Conservation (phyloP, 2,113 vertebrate species). For the Dryoscopus gambensis region DNA sequence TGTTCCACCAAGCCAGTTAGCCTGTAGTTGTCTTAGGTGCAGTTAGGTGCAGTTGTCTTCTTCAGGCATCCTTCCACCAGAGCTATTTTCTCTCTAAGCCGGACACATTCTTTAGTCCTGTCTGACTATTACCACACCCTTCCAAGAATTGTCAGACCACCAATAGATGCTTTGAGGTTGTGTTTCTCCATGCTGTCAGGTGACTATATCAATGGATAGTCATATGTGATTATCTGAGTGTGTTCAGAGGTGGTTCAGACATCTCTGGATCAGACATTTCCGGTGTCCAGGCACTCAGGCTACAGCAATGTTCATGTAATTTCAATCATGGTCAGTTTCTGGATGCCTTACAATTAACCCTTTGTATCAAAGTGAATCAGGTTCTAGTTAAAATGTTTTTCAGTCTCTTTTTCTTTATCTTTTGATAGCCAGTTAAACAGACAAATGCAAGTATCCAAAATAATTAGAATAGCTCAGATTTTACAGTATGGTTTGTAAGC, state of each 20-base stretch:
- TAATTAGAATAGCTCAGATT: neutral
- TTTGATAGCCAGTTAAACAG: neutral
- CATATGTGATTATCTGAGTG: neutral
- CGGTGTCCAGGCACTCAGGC: neutral
- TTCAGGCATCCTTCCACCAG: neutral
- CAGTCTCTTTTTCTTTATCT: neutral
- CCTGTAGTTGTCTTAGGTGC: neutral
- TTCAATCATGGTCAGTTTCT: neutral
- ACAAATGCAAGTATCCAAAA: neutral
- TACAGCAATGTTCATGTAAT: neutral
- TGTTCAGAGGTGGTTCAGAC: neutral
- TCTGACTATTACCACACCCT: neutral
- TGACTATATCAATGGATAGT: neutral
- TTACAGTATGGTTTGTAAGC: neutral
- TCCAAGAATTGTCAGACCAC: neutral
- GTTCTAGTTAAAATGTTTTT: neutral
- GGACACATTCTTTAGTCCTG: neutral
- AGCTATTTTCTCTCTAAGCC: neutral
- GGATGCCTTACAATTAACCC: neutral
- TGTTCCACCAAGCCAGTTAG: neutral
- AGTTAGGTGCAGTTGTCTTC: neutral
- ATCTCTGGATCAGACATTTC: neutral
- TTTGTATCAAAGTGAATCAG: neutral
- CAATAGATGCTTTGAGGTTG: fast-evolving
- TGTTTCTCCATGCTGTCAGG: neutral